Evolutionary conservation across 2,797 vertebrate species (phyloP).

Genomic region (Xiphophorus birchmanni): DNA sequence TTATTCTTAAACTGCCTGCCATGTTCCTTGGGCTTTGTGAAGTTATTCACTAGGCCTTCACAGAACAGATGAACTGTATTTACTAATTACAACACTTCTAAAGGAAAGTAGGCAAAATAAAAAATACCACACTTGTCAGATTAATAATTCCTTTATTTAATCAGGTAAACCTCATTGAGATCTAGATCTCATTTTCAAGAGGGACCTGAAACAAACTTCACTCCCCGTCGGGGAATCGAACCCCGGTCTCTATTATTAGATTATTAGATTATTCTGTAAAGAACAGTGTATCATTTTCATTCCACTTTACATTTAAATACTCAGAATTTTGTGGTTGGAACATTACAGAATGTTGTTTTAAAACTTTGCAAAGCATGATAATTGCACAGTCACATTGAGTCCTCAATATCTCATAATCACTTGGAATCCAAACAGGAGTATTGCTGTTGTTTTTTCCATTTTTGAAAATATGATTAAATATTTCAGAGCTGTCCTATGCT

Average conservation of each 20-base stretch:
- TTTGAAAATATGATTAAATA: background rate
- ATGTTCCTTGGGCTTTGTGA: background rate
- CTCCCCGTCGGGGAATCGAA: no score
- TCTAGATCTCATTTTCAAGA: no score
- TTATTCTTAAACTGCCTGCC: background rate
- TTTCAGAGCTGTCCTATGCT: background rate
- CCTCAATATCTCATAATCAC: background rate
- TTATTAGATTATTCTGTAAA: background rate
- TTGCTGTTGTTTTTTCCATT: background rate
- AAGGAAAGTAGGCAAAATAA: background rate
- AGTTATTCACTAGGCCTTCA: background rate
- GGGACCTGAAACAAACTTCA: no score
- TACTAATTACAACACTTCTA: background rate
- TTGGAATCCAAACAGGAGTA: background rate
- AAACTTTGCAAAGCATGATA: background rate
- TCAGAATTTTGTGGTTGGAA: background rate
- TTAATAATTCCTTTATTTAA: no score
- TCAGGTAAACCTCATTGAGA: no score
- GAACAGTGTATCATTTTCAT: background rate
- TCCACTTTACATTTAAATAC: background rate
- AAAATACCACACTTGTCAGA: background rate
- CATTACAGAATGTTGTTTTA: background rate
- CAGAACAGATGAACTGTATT: background rate
- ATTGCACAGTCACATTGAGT: background rate
- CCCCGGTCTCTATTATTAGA: no score